Percentiles rank a stretch among this genome's conserved stretches.
These are phyloP conservation scores for Drosophila nr. perissopoda DNA, from an alignment of 2,888 invertebrate genomes.

Conservation along the genomic window DNA sequence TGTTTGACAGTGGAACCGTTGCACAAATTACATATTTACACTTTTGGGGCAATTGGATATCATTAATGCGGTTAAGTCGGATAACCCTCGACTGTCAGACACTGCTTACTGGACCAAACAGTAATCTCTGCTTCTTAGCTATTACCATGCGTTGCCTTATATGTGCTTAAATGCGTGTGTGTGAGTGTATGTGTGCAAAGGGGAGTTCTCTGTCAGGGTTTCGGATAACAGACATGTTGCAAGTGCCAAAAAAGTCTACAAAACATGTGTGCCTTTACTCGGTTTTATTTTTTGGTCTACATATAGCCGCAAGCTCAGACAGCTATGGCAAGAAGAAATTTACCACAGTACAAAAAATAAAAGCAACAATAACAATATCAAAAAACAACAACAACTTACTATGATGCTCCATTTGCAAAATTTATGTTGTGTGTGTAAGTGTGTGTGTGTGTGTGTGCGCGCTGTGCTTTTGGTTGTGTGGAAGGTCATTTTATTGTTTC, in stretches of 20 bases:
- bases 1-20: conserved; percentile 58
- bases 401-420: conserved; percentile 76
- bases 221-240: conserved; percentile 47
- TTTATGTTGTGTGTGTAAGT: conserved; percentile 58
- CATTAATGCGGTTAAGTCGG: conserved; percentile 73
- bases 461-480: conserved; percentile 20
- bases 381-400: conserved; percentile 41
- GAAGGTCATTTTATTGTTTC: conserved; percentile 76
- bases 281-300: conserved; percentile 27
- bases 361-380: conserved; percentile 27
- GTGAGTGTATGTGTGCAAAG: neutral
- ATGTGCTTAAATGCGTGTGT: conserved; percentile 11
- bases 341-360: conserved; percentile 34
- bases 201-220: conserved; percentile 12
- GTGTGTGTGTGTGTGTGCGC: conserved; percentile 20
- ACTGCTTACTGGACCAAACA: conserved; percentile 29
- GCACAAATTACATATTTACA: conserved; percentile 62
- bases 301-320: conserved; percentile 27
- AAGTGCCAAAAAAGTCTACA: conserved; percentile 63
- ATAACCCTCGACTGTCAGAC: conserved; percentile 48
- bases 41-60: conserved; percentile 43
- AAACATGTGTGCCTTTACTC: conserved; percentile 47
- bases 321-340: conserved; percentile 25
- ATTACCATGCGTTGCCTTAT: neutral
- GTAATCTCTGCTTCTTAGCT: conserved; percentile 12